Base-by-base conservation (phyloP, 2,113 vertebrate species). In the Gymnocephalus cernua region DNA sequence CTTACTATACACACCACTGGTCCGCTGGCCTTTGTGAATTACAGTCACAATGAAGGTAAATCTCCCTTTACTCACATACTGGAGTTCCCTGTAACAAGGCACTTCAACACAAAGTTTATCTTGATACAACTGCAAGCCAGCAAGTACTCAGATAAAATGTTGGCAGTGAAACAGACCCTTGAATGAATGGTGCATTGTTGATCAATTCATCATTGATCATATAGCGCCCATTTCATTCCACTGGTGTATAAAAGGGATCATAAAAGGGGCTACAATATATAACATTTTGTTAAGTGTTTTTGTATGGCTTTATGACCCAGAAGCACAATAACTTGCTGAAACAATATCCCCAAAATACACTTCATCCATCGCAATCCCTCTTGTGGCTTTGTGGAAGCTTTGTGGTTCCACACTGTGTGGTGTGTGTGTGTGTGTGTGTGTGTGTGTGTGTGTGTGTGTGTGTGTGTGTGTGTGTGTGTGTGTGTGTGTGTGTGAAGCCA, bases 401-500 rank as follows among this genome's bases (percentile, higher is more conserved):
- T 72, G 72, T 47, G 51, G 77, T 57, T 65, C 12, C 11, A 77
- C 48, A 3, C 56, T 35, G 6, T 35, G 5, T 29, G 29, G 32
- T 32, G 32, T 32, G 32, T 32, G 32, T 32, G 32, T 32, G 32
- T 32, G 32, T 4, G 29, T 32, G 32, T 32, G 32, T 32, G 32
- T 32, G 32, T 32, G 32, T 32, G 32, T 32, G 32, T 32, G 32
- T 3, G 32, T 3, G 32, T 3, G 3, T 3, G 32, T 32, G 32
- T 32, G 32, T 32, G 32, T 32, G 32, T 38, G 38, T 35, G 35
- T 35, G 35, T 35, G 35, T 35, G 35, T 35, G 7, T 35, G 35
- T 35, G 35, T 45, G 56, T 41, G 61, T 65, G 67, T 68, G 76
- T 65, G 59, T 59, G 21, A 78, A 84, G 54, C 85, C 70, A 87